These are phyloP conservation scores for Muscina levida DNA, from an alignment of 2,888 invertebrate species.

Conservation along the genomic window DNA sequence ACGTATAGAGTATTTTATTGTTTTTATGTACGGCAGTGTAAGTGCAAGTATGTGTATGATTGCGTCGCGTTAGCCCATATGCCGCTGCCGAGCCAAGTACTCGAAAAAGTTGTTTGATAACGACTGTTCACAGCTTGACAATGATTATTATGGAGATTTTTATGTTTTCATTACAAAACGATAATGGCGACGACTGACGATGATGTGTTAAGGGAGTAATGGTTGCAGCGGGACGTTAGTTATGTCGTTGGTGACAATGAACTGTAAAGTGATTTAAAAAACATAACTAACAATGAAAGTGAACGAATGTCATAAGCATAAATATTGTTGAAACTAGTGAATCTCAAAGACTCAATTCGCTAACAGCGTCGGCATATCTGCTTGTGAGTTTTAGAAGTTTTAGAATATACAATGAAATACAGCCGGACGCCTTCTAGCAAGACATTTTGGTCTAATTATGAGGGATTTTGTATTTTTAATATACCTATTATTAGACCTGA, in stretches of 20 bases:
- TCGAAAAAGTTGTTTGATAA: constrained; percentile 57
- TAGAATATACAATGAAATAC: no score
- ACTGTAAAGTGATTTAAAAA: constrained; percentile 57
- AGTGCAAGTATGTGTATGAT: no score
- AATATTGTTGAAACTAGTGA: constrained; percentile 49
- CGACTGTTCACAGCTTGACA: constrained; percentile 56
- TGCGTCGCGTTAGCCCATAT: not conserved
- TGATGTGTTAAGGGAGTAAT: constrained; percentile 56
- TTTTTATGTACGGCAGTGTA: constrained; percentile 1
- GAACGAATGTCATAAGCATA: constrained; percentile 64
- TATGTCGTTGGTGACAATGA: constrained; percentile 48
- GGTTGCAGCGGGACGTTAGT: constrained; percentile 60
- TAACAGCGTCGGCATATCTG: not conserved
- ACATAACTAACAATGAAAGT: constrained; percentile 52
- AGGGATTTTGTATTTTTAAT: no score
- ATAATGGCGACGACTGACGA: constrained; percentile 33
- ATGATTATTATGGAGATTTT: constrained; percentile 61
- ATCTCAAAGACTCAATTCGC: not conserved
- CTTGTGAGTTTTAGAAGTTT: no score
- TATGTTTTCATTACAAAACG: constrained; percentile 59
- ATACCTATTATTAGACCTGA: no score
- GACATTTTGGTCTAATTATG: no score
- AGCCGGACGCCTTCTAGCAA: no score
- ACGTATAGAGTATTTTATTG: not conserved
- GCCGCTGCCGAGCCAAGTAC: constrained; percentile 14